Evolutionary conservation across 2,113 vertebrate species (phyloP), one percentile per base, ranked within the genome.

Genomic region (Agapornis roseicollis): DNA sequence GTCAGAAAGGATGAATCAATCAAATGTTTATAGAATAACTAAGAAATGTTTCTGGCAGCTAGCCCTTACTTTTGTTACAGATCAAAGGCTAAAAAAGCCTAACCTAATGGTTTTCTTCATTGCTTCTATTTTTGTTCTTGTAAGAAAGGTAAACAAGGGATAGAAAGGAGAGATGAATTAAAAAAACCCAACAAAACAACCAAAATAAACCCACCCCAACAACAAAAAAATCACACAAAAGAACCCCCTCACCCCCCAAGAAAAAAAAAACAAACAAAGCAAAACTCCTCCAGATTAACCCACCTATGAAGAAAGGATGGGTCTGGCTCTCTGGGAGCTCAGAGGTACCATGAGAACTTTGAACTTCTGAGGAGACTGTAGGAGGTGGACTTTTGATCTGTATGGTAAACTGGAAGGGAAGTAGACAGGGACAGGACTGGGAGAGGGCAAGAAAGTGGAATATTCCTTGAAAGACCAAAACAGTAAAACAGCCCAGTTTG

Each of bases 1-100:
- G 60, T 93, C 60, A 95, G 83, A 93, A 78, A 90, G 41, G 46
- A 63, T 81, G 71, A 92, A 86, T 94, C 76, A 80, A 85, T 94
- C 82, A 50, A 44, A 91, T 77, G 50, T 70, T 89, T 73, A 47
- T 15, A 50, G 74, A 92, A 19, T 77, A 77, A 77, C 41, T 65
- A 85, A 65, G 39, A 78, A 70, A 84, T 84, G 60, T 88, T 70
- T n/a, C 27, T 80, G 5, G 44, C 73, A 77, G 18, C 41, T 70
- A 80, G 33, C 20, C 10, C 13, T 66, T 90, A 66, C 31, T 85
- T 93, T 73, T 76, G 28, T 80, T 93, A 47, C 5, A 68, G 83
- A 86, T 93, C 72, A 96, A 92, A 92, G 86, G 28, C 85, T 81
- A 60, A 76, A 89, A 83, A 94, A 78, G 13, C 25, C 61, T 29